Percentiles rank a stretch among this genome's conserved stretches.
Evolutionary conservation across 2,888 invertebrate species (phyloP).

Genomic region (Ectemnius continuus): DNA sequence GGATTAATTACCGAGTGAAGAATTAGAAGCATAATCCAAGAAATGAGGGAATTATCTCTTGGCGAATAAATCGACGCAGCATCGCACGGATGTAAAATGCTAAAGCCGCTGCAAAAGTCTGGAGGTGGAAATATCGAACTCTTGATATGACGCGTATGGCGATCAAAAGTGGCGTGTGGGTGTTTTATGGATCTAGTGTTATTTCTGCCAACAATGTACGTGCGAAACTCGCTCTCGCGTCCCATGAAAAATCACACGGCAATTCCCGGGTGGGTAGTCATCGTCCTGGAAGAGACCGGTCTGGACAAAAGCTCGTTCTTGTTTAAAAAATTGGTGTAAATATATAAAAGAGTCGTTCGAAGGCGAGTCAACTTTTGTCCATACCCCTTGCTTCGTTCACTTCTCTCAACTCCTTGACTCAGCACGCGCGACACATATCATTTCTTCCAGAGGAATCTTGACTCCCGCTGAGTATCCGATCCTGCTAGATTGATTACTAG

Average conservation of each 20-base stretch:
- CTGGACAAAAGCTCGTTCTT: conserved; percentile 65
- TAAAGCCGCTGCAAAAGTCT: conserved; percentile 36
- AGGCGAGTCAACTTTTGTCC: conserved; percentile 66
- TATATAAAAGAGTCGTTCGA: conserved; percentile 71
- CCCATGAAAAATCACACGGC: conserved; percentile 27
- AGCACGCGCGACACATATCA: conserved; percentile 36
- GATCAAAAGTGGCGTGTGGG: conserved; percentile 32
- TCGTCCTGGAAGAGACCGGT: conserved; percentile 39
- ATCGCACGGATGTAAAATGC: conserved; percentile 1
- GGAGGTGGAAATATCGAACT: conserved; percentile 42
- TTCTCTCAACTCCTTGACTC: conserved; percentile 28
- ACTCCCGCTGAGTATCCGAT: conserved; percentile 7
- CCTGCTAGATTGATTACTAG: conserved; percentile 28
- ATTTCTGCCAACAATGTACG: conserved; percentile 5
- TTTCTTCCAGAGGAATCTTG: conserved; percentile 27
- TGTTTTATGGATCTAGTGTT: conserved; percentile 21
- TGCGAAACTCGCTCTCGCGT: conserved; percentile 24
- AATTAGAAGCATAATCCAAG: no score
- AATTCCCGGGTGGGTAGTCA: conserved; percentile 44
- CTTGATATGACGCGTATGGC: conserved; percentile 41
- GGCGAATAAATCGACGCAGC: no score
- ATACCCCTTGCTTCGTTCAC: conserved; percentile 40
- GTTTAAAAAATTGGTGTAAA: conserved; percentile 70
- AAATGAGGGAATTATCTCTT: not conserved
- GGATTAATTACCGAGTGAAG: no score